These are phyloP conservation scores for Schizotus pectinicornis DNA, from an alignment of 2,888 invertebrate genomes.

Conservation along the genomic window DNA sequence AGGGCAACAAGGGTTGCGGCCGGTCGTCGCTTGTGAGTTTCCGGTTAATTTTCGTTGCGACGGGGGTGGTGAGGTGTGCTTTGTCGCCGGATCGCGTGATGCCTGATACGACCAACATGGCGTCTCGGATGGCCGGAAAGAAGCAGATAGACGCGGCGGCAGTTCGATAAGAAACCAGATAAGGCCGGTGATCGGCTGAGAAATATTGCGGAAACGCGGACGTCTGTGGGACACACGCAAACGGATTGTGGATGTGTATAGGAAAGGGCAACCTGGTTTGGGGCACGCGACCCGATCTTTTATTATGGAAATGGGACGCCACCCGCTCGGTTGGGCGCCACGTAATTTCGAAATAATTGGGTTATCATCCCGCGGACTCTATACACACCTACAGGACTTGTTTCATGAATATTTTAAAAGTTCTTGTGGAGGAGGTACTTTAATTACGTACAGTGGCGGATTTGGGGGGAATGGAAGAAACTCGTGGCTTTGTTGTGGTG, in stretches of 20 bases:
- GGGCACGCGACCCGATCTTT: constrained; percentile 45
- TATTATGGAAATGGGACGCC: constrained; percentile 47
- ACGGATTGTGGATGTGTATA: constrained; percentile 38
- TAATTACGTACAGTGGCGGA: constrained; percentile 19
- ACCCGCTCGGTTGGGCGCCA: constrained; percentile 26
- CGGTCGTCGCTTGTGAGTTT: neutral
- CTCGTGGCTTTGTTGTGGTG: constrained; percentile 20
- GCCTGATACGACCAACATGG: constrained; percentile 39
- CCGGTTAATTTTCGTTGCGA: neutral
- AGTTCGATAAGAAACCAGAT: constrained; percentile 51
- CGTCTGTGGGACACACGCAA: constrained; percentile 55
- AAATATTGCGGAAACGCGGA: constrained; percentile 56
- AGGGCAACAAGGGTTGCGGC: neutral
- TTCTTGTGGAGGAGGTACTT: constrained; percentile 17
- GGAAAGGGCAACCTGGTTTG: constrained; percentile 39
- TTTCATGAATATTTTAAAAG: constrained; percentile 29
- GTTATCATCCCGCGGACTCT: constrained; percentile 3
- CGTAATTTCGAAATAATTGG: constrained; percentile 19
- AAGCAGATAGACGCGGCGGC: constrained; percentile 50
- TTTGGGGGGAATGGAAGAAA: constrained; percentile 8
- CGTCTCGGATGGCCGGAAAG: constrained; percentile 53
- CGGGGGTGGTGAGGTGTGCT: neutral
- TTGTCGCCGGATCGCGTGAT: constrained; percentile 7
- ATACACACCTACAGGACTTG: too few species aligned
- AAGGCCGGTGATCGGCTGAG: constrained; percentile 51